Base-by-base conservation (phyloP, 1,140 invertebrate genomes). In the Chionoecetes opilio region DNA sequence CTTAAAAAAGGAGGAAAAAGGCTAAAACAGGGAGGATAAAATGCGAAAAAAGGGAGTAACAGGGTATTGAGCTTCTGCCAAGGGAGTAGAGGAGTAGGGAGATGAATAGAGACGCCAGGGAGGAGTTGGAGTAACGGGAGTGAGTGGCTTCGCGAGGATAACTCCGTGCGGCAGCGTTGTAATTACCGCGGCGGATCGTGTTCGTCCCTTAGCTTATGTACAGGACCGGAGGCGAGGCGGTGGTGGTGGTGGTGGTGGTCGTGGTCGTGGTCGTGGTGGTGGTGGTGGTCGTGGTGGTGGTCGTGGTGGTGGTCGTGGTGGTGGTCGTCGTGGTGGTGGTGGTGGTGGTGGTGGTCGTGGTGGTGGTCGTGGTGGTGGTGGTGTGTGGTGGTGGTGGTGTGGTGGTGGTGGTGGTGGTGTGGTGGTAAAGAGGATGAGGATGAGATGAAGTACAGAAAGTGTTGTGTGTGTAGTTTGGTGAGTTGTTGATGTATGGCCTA, bases 141-240 rank as follows among this genome's bases (percentile, higher is more conserved):
- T n/a, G 63, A 75, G 63, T n/a, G 63, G 63, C 21, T 17, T n/a
- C 26, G 63, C 26, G 63, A 75, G 63, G 63, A 75, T 75, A 75
- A 75, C 63, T 75, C 63, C 63, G 63, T 75, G 63, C 63, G n/a
- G 63, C 63, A 75, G 63, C n/a, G 21, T 75, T 75, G 63, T 75
- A 75, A 75, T 75, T 75, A 75, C 63, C 63, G 63, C 63, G 63
- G 63, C 21, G n/a, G 26, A 75, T 75, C 63, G 63, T 75, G 63
- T 5, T 75, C 21, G 63, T 17, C 21, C 63, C 5, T 53, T 9
- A 17, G 46, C 46, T 9, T 53, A n/a, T n/a, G n/a, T n/a, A n/a
- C n/a, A n/a, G n/a, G n/a, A 14, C 46, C 46, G 11, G 46, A 53
- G 46, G 46, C 46, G 46, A 53, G 46, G 46, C 21, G 11, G 11